phyloP scores from a whole-genome alignment of 2,797 vertebrate genomes.

The Allobates femoralis region DNA sequence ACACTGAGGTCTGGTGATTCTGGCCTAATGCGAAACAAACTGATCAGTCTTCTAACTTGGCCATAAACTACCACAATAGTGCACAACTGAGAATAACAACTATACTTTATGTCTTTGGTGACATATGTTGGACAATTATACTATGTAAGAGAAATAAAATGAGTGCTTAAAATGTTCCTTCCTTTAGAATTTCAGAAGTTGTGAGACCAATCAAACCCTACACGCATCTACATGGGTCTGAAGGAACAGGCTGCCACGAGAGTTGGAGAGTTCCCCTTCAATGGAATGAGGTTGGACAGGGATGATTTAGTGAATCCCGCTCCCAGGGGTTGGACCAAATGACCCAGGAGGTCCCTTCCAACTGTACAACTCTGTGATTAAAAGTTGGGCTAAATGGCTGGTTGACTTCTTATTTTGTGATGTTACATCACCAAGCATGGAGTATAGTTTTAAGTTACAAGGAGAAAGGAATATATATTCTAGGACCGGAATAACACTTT shows the following conservation, averaged over 20 bases:
- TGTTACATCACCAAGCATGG: neutral
- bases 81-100: neutral
- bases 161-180: neutral
- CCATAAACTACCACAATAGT: neutral
- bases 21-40: neutral
- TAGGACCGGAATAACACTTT: neutral
- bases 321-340: no score
- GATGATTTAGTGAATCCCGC: no score
- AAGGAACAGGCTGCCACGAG: no score
- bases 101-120: neutral
- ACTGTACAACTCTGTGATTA: no score
- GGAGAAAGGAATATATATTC: neutral
- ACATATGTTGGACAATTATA: neutral
- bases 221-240: neutral
- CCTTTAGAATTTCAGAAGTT: neutral
- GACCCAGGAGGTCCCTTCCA: no score
- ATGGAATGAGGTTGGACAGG: no score
- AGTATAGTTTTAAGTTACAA: neutral
- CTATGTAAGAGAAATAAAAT: neutral
- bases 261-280: no score
- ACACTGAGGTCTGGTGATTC: constrained; percentile 1
- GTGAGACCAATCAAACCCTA: neutral
- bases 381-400: neutral
- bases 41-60: neutral
- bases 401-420: neutral